phyloP scores from a whole-genome alignment of 2,113 vertebrate species.

The Spheniscus mendiculus region DNA sequence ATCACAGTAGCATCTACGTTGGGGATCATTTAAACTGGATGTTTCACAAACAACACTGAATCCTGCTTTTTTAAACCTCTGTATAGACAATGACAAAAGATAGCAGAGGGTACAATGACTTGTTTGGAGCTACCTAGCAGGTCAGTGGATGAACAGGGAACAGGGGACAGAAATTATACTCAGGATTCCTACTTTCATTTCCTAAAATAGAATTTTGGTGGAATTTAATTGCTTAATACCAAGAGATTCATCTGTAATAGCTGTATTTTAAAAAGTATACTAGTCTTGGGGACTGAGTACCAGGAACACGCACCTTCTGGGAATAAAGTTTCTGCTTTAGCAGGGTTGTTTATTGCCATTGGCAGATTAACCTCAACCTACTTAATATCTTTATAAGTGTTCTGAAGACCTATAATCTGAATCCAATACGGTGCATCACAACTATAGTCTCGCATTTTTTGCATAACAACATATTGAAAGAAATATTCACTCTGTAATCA shows the following conservation, averaged over 20 bases:
- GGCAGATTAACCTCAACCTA: neutral
- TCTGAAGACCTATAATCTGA: neutral
- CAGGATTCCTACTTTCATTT: neutral
- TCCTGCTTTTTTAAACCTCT: neutral
- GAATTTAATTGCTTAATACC: neutral
- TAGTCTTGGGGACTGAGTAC: neutral
- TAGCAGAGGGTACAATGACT: neutral
- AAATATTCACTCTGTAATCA: neutral
- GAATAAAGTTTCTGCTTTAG: neutral
- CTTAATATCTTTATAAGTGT: neutral
- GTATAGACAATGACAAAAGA: neutral
- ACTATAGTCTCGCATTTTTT: neutral
- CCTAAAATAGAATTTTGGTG: neutral
- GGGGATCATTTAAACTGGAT: neutral
- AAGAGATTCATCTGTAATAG: neutral
- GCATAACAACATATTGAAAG: neutral
- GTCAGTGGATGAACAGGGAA: neutral
- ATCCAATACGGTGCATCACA: neutral
- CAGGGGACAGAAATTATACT: neutral
- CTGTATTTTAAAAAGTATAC: neutral
- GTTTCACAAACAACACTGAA: neutral
- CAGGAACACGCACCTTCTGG: neutral
- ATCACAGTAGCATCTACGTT: neutral
- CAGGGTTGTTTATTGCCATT: neutral
- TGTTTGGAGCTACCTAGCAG: neutral